Percentiles rank a stretch among this genome's conserved stretches.
Evolutionary conservation across 2,113 vertebrate genomes (phyloP).

Genomic region (Oreocharis arfaki): DNA sequence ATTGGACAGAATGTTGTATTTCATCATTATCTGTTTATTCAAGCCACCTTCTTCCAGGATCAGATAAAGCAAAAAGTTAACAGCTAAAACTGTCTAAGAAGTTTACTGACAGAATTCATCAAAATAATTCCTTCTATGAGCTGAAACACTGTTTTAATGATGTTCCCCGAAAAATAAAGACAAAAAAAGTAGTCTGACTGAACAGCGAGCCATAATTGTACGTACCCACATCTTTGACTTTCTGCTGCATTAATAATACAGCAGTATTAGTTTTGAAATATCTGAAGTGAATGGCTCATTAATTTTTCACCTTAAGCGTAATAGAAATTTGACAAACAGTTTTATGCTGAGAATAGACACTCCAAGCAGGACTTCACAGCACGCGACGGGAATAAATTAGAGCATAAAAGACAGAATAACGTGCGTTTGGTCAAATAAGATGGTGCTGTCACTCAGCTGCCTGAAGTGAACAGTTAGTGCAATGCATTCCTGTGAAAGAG

Average conservation of each 20-base stretch:
- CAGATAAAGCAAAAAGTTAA: neutral
- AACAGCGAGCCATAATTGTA: neutral
- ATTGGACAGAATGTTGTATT: neutral
- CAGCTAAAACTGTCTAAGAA: neutral
- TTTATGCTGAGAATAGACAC: conserved; percentile 39
- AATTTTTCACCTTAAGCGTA: conserved; percentile 73
- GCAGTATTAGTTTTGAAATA: conserved; percentile 68
- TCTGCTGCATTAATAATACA: conserved; percentile 57
- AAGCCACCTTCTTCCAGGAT: neutral
- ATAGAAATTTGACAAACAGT: conserved; percentile 71
- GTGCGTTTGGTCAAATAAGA: neutral
- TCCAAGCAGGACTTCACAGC: conserved; percentile 40
- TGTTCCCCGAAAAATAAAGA: neutral
- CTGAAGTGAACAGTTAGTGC: neutral
- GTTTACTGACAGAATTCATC: conserved; percentile 6
- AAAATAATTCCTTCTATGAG: neutral
- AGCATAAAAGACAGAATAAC: neutral
- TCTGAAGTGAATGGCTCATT: conserved; percentile 67
- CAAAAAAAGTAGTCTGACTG: neutral
- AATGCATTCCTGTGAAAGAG: neutral
- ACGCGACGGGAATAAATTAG: conserved; percentile 24
- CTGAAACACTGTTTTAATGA: conserved; percentile 8
- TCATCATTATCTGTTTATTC: neutral
- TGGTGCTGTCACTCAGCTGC: neutral
- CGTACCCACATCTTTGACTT: conserved; percentile 18